Evolutionary conservation across 2,113 vertebrate species (phyloP).

Genomic region (Chionodraco myersi): DNA sequence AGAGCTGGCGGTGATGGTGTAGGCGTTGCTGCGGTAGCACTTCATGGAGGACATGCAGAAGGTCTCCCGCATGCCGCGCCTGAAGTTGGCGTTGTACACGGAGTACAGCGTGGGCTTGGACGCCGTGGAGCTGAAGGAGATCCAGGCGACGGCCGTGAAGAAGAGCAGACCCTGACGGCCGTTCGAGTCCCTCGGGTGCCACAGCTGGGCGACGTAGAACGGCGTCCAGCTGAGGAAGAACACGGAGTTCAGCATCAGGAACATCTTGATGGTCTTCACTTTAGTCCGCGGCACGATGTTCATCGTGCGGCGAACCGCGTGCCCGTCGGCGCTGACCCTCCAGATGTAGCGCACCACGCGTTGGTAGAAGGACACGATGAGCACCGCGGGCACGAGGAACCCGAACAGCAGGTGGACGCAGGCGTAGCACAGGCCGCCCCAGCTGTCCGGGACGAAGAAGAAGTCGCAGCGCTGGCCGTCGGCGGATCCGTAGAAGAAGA

Average conservation of each 20-base stretch:
- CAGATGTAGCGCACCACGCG: conserved; percentile 94
- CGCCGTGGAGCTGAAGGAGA: conserved; percentile 93
- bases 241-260: conserved; percentile 89
- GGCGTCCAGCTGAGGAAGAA: conserved; percentile 93
- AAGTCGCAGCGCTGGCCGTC: conserved; percentile 85
- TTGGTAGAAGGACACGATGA: conserved; percentile 91
- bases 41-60: conserved; percentile 98
- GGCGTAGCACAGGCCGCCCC: conserved; percentile 85
- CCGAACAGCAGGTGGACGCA: conserved; percentile 84
- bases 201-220: conserved; percentile 90
- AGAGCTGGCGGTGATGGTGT: conserved; percentile 95
- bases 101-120: conserved; percentile 93
- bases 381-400: conserved; percentile 85
- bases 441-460: conserved; percentile 88
- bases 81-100: conserved; percentile 91
- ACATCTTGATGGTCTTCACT: conserved; percentile 98
- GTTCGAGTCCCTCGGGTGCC: conserved; percentile 86
- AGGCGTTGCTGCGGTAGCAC: conserved; percentile 95
- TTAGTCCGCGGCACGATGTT: conserved; percentile 95
- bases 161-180: conserved; percentile 84
- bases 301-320: conserved; percentile 90
- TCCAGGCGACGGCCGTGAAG: conserved; percentile 86
- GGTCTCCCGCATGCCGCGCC: conserved; percentile 93
- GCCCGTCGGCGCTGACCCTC: conserved; percentile 89
- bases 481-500: conserved; percentile 87